phyloP scores from a whole-genome alignment of 2,113 vertebrate genomes.

The Pitta sordida region DNA sequence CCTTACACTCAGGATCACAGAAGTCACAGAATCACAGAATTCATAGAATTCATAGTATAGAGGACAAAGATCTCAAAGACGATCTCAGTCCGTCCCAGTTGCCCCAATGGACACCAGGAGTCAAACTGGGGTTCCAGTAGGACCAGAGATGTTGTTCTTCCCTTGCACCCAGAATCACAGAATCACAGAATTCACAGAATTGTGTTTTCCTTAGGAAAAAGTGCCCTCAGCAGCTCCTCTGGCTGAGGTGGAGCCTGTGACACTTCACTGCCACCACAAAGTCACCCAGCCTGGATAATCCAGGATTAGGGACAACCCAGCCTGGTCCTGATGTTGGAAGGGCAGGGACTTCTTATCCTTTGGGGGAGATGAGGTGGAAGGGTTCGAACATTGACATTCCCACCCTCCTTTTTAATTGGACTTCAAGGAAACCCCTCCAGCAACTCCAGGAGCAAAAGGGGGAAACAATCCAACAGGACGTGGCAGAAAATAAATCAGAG shows the following conservation, averaged over 20 bases:
- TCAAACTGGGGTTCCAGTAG: no score
- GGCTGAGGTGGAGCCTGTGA: not conserved
- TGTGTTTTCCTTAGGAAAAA: no score
- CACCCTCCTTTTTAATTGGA: not conserved
- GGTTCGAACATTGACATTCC: not conserved
- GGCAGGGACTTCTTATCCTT: not conserved
- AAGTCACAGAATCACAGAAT: no score
- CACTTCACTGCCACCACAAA: not conserved
- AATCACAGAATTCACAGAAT: no score
- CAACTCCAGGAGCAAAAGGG: conserved; percentile 80
- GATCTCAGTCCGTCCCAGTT: no score
- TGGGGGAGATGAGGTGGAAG: not conserved
- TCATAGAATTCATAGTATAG: no score
- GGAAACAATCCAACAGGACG: conserved; percentile 78
- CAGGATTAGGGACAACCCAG: not conserved
- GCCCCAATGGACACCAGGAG: no score
- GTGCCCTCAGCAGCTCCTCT: not conserved
- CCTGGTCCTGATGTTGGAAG: not conserved
- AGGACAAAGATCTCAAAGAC: no score
- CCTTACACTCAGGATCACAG: no score
- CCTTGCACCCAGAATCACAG: no score
- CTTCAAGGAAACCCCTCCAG: conserved; percentile 46
- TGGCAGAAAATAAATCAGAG: conserved; percentile 67
- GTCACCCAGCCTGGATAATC: not conserved
- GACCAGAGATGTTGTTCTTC: no score